These are phyloP conservation scores for Apis laboriosa DNA, from an alignment of 1,140 invertebrate species.

Conservation along the genomic window DNA sequence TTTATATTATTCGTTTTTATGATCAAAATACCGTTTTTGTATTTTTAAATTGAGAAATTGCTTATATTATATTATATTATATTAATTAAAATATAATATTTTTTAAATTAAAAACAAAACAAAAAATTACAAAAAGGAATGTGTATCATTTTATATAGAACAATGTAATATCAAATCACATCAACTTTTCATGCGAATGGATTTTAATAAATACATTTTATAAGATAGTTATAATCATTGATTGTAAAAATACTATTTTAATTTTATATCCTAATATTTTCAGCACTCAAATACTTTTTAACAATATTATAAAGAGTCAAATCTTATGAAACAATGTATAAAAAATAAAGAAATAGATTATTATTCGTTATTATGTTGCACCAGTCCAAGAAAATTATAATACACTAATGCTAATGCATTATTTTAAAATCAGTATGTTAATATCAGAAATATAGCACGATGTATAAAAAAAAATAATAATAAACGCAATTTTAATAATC, in stretches of 20 bases:
- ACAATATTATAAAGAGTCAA: neutral
- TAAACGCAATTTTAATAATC: constrained; percentile 26
- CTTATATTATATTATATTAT: no score
- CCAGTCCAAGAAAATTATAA: constrained; percentile 25
- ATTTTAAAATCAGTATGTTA: constrained; percentile 24
- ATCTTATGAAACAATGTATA: neutral
- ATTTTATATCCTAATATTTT: constrained; percentile 17
- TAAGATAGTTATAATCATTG: neutral
- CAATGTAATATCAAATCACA: constrained; percentile 4
- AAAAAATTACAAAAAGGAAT: constrained; percentile 36
- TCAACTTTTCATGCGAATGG: neutral
- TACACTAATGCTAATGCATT: constrained; percentile 35
- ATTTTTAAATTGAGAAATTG: neutral
- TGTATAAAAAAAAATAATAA: constrained; percentile 5
- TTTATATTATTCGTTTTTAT: neutral
- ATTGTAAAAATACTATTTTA: constrained; percentile 23
- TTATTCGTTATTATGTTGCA: constrained; percentile 15
- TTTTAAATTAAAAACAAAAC: neutral
- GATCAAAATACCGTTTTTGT: constrained; percentile 18
- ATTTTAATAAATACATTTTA: constrained; percentile 21
- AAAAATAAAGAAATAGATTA: constrained; percentile 15
- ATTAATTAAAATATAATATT: constrained; percentile 1
- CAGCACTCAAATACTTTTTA: neutral
- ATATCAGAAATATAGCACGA: constrained; percentile 43
- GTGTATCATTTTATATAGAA: constrained; percentile 31